Evolutionary conservation across 2,888 invertebrate genomes (phyloP), one percentile per base, ranked within the genome.

Genomic region (Rotaria sp.): DNA sequence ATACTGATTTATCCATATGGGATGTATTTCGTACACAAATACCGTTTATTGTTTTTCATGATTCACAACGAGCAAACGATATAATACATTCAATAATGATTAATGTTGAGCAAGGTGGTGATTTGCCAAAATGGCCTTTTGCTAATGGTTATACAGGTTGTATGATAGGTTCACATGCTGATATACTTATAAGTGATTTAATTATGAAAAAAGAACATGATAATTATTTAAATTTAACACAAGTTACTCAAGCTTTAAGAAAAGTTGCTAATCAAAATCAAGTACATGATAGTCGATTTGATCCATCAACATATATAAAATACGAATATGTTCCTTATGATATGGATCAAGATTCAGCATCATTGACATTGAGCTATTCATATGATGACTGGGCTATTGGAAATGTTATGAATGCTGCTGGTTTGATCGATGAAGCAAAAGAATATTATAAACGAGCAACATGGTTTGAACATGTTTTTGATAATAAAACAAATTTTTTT

Each of bases 61-160:
- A 80, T 80, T 10, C 26, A 11, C 41, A 80, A 45, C 80, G 80
- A 26, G 45, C 26, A 8, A 80, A 45, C 26, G 80, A 80, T 45
- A 80, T 80, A 7, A 45, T 80, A 24, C n/a, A 41, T n/a, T 80
- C 80, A n/a, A 80, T 80, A 3, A 80, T 80, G 80, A 26, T 80
- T n/a, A 80, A 45, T n/a, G 41, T 45, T 45, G 80, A 41, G n/a
- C 80, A 80, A 45, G 80, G 80, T 80, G 80, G 80, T 45, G 80
- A 80, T 80, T n/a, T 80, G 45, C 80, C 80, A 13, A 80, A 80
- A 80, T 80, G 80, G 80, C 80, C 80, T 10, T 80, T 80, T 0
- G 80, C 80, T 13, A 80, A 80, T 80, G 80, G 80, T 45, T 80
- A 80, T 45, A 80, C 80, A n/a, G 80, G 80, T n/a, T 80, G 80